These are phyloP conservation scores for Cephonodes hylas DNA, from an alignment of 2,888 invertebrate species.

Conservation along the genomic window DNA sequence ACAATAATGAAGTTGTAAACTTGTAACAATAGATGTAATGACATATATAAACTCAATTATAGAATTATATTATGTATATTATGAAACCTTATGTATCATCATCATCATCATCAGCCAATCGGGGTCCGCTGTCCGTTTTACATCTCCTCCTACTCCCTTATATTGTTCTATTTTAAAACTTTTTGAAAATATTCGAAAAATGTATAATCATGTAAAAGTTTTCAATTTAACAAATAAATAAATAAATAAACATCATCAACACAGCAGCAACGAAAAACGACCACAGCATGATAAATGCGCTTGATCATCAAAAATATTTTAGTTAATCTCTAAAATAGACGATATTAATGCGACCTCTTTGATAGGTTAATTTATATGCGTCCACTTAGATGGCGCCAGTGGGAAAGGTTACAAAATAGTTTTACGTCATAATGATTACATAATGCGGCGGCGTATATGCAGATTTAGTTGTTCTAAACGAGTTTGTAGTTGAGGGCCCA, in stretches of 20 bases:
- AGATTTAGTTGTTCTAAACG: constrained; percentile 40
- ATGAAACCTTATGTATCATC: too few relatives aligned
- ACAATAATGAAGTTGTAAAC: neutral
- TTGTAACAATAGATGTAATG: too few relatives aligned
- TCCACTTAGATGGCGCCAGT: constrained; percentile 1
- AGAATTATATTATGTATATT: too few relatives aligned
- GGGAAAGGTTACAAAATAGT: constrained; percentile 4
- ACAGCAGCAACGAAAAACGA: neutral
- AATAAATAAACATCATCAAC: neutral
- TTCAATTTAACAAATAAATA: neutral
- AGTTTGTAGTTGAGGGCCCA: constrained; percentile 39
- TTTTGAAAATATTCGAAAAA: neutral
- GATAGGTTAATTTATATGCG: neutral
- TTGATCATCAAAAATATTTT: neutral
- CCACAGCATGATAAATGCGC: neutral
- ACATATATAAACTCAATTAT: neutral
- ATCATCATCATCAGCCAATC: too few relatives aligned
- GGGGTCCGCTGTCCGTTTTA: too few relatives aligned
- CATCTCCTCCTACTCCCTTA: too few relatives aligned
- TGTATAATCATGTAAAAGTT: too few relatives aligned
- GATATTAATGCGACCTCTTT: neutral
- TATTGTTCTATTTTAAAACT: too few relatives aligned
- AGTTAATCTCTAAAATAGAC: neutral
- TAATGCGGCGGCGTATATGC: constrained; percentile 31
- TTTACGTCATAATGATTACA: constrained; percentile 13